These are phyloP conservation scores for Campaea margaritaria DNA, from an alignment of 2,888 invertebrate genomes.

Conservation along the genomic window DNA sequence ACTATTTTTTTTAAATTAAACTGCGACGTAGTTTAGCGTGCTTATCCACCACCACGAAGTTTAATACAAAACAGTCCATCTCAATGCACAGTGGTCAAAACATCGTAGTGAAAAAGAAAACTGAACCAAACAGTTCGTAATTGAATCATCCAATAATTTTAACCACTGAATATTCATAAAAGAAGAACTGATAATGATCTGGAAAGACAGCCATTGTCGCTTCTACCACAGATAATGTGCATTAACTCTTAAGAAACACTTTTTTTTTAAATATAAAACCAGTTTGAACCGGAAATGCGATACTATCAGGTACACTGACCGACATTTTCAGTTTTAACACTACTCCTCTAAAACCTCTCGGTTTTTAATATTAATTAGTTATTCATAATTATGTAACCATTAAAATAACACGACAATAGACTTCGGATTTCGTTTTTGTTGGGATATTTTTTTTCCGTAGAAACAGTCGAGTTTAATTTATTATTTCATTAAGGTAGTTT, in stretches of 20 bases:
- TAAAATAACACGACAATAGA: conserved; percentile 54
- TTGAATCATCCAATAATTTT: not conserved
- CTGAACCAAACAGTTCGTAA: not conserved
- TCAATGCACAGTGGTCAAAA: too few relatives aligned
- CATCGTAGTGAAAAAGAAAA: too few relatives aligned
- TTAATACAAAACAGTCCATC: too few relatives aligned
- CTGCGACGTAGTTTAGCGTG: too few relatives aligned
- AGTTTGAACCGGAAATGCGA: conserved; percentile 77
- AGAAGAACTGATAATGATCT: conserved; percentile 31
- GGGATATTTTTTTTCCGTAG: not conserved
- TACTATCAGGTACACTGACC: conserved; percentile 70
- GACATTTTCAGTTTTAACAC: conserved; percentile 61
- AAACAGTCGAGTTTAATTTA: too few relatives aligned
- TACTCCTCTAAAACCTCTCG: conserved; percentile 27
- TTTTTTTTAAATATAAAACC: conserved; percentile 70
- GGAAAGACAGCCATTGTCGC: conserved; percentile 41
- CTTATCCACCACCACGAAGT: too few relatives aligned
- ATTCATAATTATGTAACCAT: conserved; percentile 52
- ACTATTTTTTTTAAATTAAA: too few relatives aligned
- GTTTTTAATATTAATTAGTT: conserved; percentile 30
- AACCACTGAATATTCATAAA: conserved; percentile 29
- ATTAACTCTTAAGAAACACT: conserved; percentile 63
- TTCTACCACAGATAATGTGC: conserved; percentile 57
- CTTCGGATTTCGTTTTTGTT: conserved; percentile 1
- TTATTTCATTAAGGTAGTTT: too few relatives aligned